Conservation (phyloP, 2,797 vertebrate species). For the Tokudaia muenninki region DNA sequence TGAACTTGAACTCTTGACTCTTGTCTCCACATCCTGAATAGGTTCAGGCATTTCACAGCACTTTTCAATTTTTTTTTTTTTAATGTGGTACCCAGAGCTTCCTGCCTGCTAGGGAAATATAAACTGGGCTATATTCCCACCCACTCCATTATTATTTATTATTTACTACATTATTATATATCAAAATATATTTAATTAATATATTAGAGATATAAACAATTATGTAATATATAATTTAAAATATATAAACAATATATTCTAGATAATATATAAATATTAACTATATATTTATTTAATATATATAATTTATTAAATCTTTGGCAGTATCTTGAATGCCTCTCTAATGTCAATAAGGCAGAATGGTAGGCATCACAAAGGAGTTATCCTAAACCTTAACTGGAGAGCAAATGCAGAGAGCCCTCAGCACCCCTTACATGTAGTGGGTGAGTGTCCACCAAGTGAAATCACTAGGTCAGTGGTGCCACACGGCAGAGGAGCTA, state of each 20-base stretch:
- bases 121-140: not conserved
- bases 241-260: not conserved
- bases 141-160: not conserved
- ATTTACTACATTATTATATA: not conserved
- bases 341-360: not conserved
- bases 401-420: constrained; percentile 1
- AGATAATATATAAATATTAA: not conserved
- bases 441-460: not conserved
- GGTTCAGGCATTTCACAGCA: not conserved
- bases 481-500: not conserved
- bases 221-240: not conserved
- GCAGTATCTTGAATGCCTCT: not conserved
- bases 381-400: constrained; percentile 16
- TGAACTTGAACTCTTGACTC: not conserved
- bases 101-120: not conserved
- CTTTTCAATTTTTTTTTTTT: not conserved
- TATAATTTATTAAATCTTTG: not conserved
- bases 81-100: not conserved
- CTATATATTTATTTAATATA: not conserved
- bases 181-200: not conserved
- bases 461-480: not conserved
- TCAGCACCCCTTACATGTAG: not conserved
- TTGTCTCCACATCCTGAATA: not conserved
- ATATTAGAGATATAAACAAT: not conserved
- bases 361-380: not conserved